These are phyloP conservation scores for Heliangelus exortis DNA, from an alignment of 2,797 vertebrate species.

Conservation along the genomic window DNA sequence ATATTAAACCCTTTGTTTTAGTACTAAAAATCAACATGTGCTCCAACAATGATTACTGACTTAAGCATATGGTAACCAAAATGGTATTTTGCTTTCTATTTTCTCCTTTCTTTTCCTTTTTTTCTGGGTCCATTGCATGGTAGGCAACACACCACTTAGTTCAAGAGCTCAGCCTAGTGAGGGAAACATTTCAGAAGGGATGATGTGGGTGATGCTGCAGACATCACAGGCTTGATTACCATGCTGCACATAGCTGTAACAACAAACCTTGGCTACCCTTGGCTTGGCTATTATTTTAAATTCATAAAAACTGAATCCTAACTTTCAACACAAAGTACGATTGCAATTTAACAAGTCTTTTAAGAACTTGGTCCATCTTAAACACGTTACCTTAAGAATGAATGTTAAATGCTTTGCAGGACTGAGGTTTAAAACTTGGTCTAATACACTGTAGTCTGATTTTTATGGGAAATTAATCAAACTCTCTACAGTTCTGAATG, in stretches of 20 bases:
- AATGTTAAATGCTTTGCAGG: not conserved
- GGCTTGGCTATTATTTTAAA: constrained; percentile 37
- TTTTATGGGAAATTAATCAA: not conserved
- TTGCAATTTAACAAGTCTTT: not conserved
- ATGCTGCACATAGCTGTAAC: not conserved
- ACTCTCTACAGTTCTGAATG: not conserved
- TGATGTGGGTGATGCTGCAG: not conserved
- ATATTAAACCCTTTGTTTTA: constrained; percentile 52
- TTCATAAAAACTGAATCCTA: not conserved
- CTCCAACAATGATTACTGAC: constrained; percentile 48
- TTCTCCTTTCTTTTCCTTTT: not conserved
- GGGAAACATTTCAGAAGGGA: not conserved
- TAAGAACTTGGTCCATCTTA: not conserved
- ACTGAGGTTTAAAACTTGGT: not conserved
- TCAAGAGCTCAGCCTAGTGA: not conserved
- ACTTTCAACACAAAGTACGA: not conserved
- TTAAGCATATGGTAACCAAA: not conserved
- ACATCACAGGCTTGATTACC: not conserved
- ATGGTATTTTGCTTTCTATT: constrained; percentile 13
- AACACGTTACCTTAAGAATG: not conserved
- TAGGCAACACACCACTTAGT: not conserved
- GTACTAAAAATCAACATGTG: constrained; percentile 44
- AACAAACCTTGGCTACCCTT: constrained; percentile 2
- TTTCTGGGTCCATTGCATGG: not conserved
- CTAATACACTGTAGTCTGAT: not conserved